Conservation (phyloP, 2,797 vertebrate genomes). For the Argya squamiceps region DNA sequence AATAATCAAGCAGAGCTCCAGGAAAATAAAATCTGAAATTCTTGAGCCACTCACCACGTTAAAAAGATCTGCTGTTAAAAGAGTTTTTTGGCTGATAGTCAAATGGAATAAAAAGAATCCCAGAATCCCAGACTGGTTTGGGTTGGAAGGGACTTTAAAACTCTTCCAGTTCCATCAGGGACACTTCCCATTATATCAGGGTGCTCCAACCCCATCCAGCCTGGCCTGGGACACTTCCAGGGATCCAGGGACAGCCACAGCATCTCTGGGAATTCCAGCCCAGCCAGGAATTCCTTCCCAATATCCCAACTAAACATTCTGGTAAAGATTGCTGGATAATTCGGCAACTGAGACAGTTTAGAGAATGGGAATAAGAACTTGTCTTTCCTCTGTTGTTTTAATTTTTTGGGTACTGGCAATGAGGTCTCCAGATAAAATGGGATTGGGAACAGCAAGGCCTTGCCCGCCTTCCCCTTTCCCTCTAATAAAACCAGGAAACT, state of each 20-base stretch:
- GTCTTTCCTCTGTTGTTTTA: neutral
- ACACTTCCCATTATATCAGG: rapidly evolving
- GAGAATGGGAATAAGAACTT: rapidly evolving
- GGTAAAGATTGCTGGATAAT: neutral
- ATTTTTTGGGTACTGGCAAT: neutral
- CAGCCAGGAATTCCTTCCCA: neutral
- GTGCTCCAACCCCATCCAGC: neutral
- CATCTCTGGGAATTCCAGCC: rapidly evolving
- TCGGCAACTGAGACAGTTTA: neutral
- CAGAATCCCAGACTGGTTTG: neutral
- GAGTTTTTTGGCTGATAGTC: neutral
- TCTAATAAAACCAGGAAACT: rapidly evolving
- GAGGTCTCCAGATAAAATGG: neutral
- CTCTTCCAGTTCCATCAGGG: neutral
- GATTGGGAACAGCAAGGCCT: neutral
- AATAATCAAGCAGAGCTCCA: neutral
- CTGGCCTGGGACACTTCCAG: neutral
- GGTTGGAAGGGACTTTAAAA: neutral
- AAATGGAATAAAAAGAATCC: neutral
- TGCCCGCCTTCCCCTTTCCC: neutral
- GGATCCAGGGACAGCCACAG: neutral
- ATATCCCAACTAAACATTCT: rapidly evolving
- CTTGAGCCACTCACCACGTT: neutral
- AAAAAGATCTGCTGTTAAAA: neutral
- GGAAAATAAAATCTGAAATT: neutral